Percentiles rank a stretch among this genome's conserved stretches.
Evolutionary conservation across 35 echinoderm and acorn worm genomes (phyloP).

Genomic region (Ophioderma brevispina): DNA sequence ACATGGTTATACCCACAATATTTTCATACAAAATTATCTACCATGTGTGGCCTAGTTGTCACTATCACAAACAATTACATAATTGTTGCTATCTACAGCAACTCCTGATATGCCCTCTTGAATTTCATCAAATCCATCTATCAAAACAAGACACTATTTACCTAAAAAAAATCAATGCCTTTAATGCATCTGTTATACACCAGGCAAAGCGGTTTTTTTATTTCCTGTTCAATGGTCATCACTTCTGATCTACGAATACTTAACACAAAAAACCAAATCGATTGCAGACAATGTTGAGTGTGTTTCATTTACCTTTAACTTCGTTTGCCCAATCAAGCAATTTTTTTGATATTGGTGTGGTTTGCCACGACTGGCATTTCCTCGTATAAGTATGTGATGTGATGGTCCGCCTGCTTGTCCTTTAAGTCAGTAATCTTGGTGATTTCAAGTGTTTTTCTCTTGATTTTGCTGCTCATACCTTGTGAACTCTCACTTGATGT

Average conservation of each 20-base stretch:
- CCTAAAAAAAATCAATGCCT: background rate
- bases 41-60: background rate
- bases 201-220: conserved; percentile 4
- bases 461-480: background rate
- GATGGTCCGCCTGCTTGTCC: no score
- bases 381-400: background rate
- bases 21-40: background rate
- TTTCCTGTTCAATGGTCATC: background rate
- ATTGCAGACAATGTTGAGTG: background rate
- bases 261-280: conserved; percentile 8
- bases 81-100: background rate
- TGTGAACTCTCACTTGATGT: no score
- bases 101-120: background rate
- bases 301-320: background rate
- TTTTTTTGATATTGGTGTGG: conserved; percentile 1
- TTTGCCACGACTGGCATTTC: conserved; percentile 12
- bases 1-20: background rate
- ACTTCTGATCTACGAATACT: background rate
- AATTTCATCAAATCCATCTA: conserved; percentile 29
- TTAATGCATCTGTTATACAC: background rate
- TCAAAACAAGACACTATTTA: background rate
- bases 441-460: background rate
- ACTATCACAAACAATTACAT: background rate
- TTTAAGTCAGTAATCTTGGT: background rate
- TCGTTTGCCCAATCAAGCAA: conserved; percentile 16